A percentile compares a stretch with the other conserved stretches of the same genome.
These are phyloP conservation scores for Tortricodes alternella DNA, from an alignment of 2,888 invertebrate genomes.

Conservation along the genomic window DNA sequence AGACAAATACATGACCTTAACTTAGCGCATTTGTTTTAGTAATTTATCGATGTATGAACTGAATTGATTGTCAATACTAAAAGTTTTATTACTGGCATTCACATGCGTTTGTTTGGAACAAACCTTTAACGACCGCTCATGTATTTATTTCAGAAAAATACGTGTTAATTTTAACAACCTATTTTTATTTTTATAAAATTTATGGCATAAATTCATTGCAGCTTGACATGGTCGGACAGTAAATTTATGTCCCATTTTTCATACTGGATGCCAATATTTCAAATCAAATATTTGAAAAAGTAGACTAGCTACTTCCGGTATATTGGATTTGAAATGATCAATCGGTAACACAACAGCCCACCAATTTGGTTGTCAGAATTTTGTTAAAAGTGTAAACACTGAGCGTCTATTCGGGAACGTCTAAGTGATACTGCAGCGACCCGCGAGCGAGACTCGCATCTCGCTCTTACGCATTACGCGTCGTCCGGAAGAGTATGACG, in stretches of 20 bases:
- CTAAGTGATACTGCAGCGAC: no score
- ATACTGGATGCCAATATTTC: conserved; percentile 5
- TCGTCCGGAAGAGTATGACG: no score
- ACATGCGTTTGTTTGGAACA: conserved; percentile 39
- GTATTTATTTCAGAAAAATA: conserved; percentile 18
- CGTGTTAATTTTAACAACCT: conserved; percentile 15
- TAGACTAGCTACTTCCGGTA: neutral
- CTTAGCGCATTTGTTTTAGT: conserved; percentile 53
- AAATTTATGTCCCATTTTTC: conserved; percentile 20
- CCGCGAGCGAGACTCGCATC: no score
- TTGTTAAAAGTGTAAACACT: neutral
- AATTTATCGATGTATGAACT: conserved; percentile 67
- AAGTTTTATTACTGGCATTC: conserved; percentile 56
- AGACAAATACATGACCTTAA: conserved; percentile 55
- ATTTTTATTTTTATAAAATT: conserved; percentile 4
- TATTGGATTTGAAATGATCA: neutral
- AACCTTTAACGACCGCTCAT: conserved; percentile 31
- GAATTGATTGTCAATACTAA: conserved; percentile 71
- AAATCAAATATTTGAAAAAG: neutral
- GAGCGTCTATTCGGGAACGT: no score
- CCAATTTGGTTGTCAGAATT: neutral
- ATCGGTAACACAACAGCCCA: neutral
- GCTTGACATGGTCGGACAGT: conserved; percentile 12
- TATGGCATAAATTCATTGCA: neutral
- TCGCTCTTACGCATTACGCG: no score